phyloP scores from a whole-genome alignment of 1,140 invertebrate genomes.

The Hycleus phaleratus region DNA sequence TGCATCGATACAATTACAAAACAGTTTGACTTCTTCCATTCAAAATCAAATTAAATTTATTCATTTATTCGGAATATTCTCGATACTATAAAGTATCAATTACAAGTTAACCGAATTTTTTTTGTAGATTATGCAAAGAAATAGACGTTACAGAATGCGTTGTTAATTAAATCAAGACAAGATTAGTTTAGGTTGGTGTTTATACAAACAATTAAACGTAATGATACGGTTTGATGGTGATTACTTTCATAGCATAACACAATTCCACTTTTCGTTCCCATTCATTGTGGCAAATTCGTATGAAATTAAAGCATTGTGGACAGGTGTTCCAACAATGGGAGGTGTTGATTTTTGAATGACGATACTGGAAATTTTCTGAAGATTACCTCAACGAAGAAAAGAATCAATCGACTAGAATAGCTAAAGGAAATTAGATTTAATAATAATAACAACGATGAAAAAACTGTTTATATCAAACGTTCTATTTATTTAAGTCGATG shows the following conservation, averaged over 20 bases:
- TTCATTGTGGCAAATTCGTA: slow-evolving; percentile 10
- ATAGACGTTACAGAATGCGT: slow-evolving; percentile 2
- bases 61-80: slow-evolving; percentile 3
- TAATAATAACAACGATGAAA: too few relatives aligned
- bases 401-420: too few relatives aligned
- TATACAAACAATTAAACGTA: slow-evolving; percentile 10
- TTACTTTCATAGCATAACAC: background rate
- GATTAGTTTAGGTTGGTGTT: slow-evolving; percentile 1
- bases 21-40: background rate
- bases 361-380: background rate
- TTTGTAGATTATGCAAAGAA: background rate
- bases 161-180: background rate
- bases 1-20: background rate
- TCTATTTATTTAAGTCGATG: too few relatives aligned
- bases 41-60: slow-evolving; percentile 4
- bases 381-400: too few relatives aligned
- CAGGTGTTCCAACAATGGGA: slow-evolving; percentile 12
- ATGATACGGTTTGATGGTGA: slow-evolving; percentile 7
- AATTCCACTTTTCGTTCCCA: slow-evolving; percentile 1
- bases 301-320: slow-evolving; percentile 12
- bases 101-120: slow-evolving; percentile 11
- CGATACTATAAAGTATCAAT: slow-evolving; percentile 10
- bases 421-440: too few relatives aligned
- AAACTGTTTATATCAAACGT: too few relatives aligned
- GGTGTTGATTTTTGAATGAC: slow-evolving; percentile 8